These are phyloP conservation scores for Valencia hispanica DNA, from an alignment of 2,797 vertebrate genomes.

Conservation along the genomic window DNA sequence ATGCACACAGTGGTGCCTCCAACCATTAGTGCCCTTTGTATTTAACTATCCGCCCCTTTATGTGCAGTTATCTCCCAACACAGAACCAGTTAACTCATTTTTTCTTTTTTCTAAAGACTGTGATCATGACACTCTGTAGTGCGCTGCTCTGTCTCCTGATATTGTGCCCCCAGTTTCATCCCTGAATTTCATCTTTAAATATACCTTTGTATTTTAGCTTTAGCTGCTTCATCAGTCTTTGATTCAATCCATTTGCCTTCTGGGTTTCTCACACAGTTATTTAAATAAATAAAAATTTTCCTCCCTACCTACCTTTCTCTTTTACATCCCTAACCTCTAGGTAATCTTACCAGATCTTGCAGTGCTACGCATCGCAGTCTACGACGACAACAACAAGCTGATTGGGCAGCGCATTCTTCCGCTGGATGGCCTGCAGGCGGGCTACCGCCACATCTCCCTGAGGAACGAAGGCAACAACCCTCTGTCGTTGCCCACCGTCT, in stretches of 20 bases:
- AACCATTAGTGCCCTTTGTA: conserved; percentile 54
- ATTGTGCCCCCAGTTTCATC: not conserved
- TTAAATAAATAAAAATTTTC: conserved; percentile 16
- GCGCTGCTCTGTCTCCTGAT: not conserved
- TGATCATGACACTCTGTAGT: conserved; percentile 17
- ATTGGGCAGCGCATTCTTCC: conserved; percentile 98
- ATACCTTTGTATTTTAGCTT: not conserved
- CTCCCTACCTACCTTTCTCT: not conserved
- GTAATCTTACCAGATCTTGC: conserved; percentile 97
- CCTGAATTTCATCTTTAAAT: not conserved
- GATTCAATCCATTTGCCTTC: not conserved
- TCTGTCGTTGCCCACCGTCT: conserved; percentile 94
- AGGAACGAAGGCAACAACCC: conserved; percentile 98
- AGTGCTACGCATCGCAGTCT: conserved; percentile 95
- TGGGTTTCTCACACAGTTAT: not conserved
- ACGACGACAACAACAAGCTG: conserved; percentile 97
- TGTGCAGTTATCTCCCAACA: conserved; percentile 62
- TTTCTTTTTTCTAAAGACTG: conserved; percentile 2
- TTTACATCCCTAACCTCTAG: conserved; percentile 68
- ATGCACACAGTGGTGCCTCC: conserved; percentile 20
- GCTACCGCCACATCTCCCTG: conserved; percentile 97
- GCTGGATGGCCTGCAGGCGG: conserved; percentile 96
- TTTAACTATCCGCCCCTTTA: conserved; percentile 63
- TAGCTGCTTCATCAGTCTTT: not conserved
- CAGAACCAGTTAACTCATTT: conserved; percentile 37